Evolutionary conservation across 1,140 invertebrate genomes (phyloP), one percentile per base, ranked within the genome.

Genomic region (Drosophila pseudoananassae): DNA sequence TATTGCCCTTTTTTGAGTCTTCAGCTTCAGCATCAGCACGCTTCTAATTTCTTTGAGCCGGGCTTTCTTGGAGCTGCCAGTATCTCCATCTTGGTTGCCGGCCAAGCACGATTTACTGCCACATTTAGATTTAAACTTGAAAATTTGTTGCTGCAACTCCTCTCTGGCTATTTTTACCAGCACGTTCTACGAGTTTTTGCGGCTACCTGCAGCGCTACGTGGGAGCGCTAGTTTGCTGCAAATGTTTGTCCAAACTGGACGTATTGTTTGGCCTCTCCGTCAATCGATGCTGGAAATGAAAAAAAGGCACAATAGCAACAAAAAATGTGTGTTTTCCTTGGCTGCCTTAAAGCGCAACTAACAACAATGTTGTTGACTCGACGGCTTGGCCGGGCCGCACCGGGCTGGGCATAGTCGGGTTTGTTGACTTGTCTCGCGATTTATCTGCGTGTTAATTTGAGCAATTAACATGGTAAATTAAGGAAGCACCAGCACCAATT

Each of bases 111-210:
- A 84, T 71, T 84, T 66, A 59, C 58, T 14, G 68, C 66, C 75
- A 65, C 76, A 78, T 72, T 78, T 78, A 52, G 75, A 51, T 76
- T 83, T 84, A 83, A 84, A 83, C 80, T 83, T 84, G 80, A 83
- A 83, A 83, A 83, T 49, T 65, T 66, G 59, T 64, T 72, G 47
- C 47, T 54, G 47, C 65, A 53, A 15, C 46, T 59, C 15, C 20
- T 33, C 49, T 60, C 20, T 55, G 36, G 51, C 43, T 64, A 33
- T 72, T 70, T 43, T 72, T 56, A 52, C 49, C 52, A 66, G 68
- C 56, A 78, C 53, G 76, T 84, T 84, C 65, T 83, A 68, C 71
- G 47, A 50, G 79, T 83, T 78, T 78, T 82, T 56, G 55, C 58
- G 40, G 52, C 69, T 61, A 78, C 74, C 69, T 69, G 79, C 63